Base-by-base conservation (phyloP, 1,140 invertebrate species). In the Lasaia peninsularis region DNA sequence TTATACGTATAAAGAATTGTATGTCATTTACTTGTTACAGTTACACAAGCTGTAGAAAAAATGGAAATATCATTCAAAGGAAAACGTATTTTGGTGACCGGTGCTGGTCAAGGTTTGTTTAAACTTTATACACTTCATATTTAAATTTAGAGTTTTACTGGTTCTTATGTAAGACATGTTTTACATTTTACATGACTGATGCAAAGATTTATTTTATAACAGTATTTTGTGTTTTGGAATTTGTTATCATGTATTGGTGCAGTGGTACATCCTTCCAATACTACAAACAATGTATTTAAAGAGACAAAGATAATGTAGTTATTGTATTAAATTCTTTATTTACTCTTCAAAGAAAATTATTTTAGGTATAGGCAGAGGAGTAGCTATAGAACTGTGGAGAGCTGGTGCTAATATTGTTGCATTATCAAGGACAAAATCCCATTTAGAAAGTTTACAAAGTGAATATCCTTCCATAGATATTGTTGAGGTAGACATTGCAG, bases 81-180 rank as follows among this genome's bases (percentile, higher is more conserved):
- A 50, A 96, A 96, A 88, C 90, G 93, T 48, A 94, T 96, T 67
- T 89, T 97, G 16, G 95, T 97, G 0, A 97, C 96, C 31, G 96
- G 96, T 52, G 95, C 95, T 20, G 94, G 95, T 32, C 92, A 93
- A 92, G 95, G 95, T 95, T 69, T 75, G 69, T 70, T 28, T 28
- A 28, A n/a, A 28, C 16, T 48, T 55, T 62, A 58, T 56, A 56
- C 31, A 53, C 48, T 21, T 9, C 28, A 14, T 40, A 31, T 56
- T 52, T 49, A 49, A 49, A 28, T 28, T 28, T 18, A 16, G 4
- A 21, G 20, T 11, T 21, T 11, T 10, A 8, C 18, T 16, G 20
- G 20, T 49, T 49, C 24, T 6, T 28, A 7, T 6, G 24, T 7
- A 28, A 6, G 8, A 28, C 24, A 2, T 6, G 24, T 28, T 4